Conservation (phyloP, 2,797 vertebrate species). For the Dendrocincla fuliginosa region DNA sequence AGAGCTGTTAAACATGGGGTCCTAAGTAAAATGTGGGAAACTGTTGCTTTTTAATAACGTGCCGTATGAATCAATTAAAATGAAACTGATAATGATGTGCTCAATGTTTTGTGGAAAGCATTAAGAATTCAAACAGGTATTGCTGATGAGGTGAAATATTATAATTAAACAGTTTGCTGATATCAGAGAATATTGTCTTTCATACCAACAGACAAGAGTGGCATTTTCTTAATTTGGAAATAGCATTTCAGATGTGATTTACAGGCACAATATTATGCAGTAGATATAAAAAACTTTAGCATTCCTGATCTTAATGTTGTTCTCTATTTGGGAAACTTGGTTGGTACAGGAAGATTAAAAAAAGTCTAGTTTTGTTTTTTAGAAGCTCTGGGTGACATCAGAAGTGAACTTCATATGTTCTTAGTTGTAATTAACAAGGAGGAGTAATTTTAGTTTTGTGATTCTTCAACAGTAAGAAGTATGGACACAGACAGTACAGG, state of each 20-base stretch:
- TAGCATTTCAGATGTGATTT: not conserved
- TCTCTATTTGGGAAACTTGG: not conserved
- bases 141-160: not conserved
- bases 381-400: not conserved
- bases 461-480: not conserved
- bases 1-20: not conserved
- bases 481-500: not conserved
- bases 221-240: not conserved
- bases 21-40: not conserved
- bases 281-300: not conserved
- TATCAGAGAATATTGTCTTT: not conserved
- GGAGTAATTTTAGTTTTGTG: not conserved
- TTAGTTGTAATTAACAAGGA: not conserved
- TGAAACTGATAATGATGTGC: not conserved
- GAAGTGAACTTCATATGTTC: not conserved
- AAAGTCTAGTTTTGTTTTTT: accelerated
- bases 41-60: not conserved
- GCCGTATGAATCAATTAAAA: not conserved
- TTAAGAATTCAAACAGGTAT: not conserved
- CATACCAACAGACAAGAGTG: not conserved
- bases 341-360: not conserved
- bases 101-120: not conserved
- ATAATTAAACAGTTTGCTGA: not conserved
- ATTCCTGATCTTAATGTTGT: not conserved
- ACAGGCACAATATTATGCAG: not conserved